Evolutionary conservation across 2,888 invertebrate genomes (phyloP), one percentile per base, ranked within the genome.

Genomic region (Lasioglossum malachurum): DNA sequence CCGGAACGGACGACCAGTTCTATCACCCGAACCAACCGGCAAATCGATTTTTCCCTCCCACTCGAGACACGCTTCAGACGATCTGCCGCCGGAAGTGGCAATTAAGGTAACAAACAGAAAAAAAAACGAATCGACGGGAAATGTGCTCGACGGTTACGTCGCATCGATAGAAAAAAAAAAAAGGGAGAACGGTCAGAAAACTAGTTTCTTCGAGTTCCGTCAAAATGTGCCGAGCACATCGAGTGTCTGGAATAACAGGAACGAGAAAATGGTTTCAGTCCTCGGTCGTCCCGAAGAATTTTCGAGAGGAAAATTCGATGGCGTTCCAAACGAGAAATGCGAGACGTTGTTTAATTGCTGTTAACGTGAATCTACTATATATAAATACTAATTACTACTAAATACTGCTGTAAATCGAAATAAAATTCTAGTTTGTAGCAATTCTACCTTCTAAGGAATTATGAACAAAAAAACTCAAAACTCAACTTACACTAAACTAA

Each of bases 61-160:
- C 84, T 86, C 85, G 77, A 84, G 86, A 86, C 86, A 53, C 74
- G 78, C 86, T 86, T 85, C 86, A 85, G 85, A 85, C 85, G 72
- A 86, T 86, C 86, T 78, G 77, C 78, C 86, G 53, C 53, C 72
- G 31, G 80, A 84, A 86, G 78, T 72, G 86, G 86, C 85, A 86
- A 86, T 86, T 86, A 86, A 86, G 80, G 86, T 78, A 75, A 78
- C 80, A 78, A 86, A 86, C 78, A 80, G 76, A 80, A 46, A 57
- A 53, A 78, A 44, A 72, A 49, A 23, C 14, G 31, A 31, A 31
- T 16, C 31, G 64, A 31, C 27, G 12, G n/a, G 0, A 60, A 60
- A 60, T 60, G 27, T 60, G 27, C 60, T 60, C 60, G 60, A 60
- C 14, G 60, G 57, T 27, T 60, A 27, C 57, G 57, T 1, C n/a